Base-by-base conservation (phyloP, 1,140 invertebrate species). In the Wasmannia auropunctata region DNA sequence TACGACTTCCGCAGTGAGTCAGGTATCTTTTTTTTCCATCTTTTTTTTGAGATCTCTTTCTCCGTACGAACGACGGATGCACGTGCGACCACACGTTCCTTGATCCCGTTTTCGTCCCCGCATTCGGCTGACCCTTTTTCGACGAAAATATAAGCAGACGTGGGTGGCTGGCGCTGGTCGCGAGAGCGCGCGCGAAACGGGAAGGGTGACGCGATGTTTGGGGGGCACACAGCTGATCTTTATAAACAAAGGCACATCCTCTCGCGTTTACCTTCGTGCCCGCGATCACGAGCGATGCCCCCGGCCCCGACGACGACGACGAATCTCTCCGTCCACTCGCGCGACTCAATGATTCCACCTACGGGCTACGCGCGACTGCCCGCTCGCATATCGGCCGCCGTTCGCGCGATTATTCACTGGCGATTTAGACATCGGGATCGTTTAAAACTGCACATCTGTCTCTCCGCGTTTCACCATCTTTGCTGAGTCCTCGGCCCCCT, bases 211-310 rank as follows among this genome's bases (percentile, higher is more conserved):
- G 88, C 86, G 89, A 88, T 51, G 93, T 94, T 93, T 67, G 10
- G 63, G 62, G 91, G 88, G 90, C 87, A 88, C 91, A 94, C 93
- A 95, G 94, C 94, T 95, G 94, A 95, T 94, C 87, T 91, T 90
- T 90, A 94, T 95, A 94, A 95, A 95, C 94, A 94, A 95, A 94
- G 63, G 92, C 88, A 49, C 85, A 60, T 67, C 40, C 87, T 86
- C 93, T 86, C 94, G 92, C 94, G 72, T 72, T n/a, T n/a, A 90
- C 80, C 92, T 86, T 85, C 65, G 34, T 86, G 60, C 63, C n/a
- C 81, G 63, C 43, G 43, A 63, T 91, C 60, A 40, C 34, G 28
- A 54, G 37, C 14, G 62, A 37, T 25, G 43, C 10, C 22, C 31
- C 22, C 31, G 51, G 51, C 3, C 2, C 51, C 10, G 3, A 40